A percentile compares a stretch with the other conserved stretches of the same genome.
phyloP scores from a whole-genome alignment of 2,888 invertebrate species.

The Prosopocoilus inquinatus region DNA sequence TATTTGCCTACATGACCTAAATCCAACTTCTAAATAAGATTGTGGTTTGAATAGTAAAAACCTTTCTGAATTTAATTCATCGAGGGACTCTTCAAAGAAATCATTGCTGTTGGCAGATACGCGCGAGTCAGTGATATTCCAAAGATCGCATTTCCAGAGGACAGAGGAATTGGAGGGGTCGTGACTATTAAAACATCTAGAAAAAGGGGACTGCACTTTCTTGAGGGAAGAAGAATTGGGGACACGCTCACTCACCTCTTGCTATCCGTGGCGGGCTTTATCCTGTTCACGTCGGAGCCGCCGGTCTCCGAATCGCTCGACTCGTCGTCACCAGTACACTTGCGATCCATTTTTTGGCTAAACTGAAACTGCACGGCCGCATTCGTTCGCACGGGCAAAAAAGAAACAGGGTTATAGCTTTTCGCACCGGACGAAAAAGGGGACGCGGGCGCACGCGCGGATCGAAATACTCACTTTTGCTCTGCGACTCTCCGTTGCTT shows the following conservation, averaged over 20 bases:
- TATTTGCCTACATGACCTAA: no score
- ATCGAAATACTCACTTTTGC: constrained; percentile 16
- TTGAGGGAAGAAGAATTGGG: not conserved
- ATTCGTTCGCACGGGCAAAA: not conserved
- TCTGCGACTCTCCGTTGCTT: not conserved
- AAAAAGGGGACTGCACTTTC: constrained; percentile 2
- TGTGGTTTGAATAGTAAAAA: not conserved
- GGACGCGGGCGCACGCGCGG: no score
- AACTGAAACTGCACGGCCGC: constrained; percentile 16
- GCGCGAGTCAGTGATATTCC: constrained; percentile 17
- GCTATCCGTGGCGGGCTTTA: constrained; percentile 7
- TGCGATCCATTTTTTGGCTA: constrained; percentile 19
- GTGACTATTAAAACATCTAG: constrained; percentile 11
- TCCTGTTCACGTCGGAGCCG: not conserved
- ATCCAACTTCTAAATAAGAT: no score
- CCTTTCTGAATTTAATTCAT: constrained; percentile 14
- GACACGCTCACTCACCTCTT: constrained; percentile 13
- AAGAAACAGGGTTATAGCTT: constrained; percentile 20
- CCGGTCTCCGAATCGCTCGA: not conserved
- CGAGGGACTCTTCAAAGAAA: constrained; percentile 7
- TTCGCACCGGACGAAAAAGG: not conserved
- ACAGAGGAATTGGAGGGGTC: constrained; percentile 18
- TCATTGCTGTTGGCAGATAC: constrained; percentile 13
- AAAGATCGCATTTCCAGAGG: constrained; percentile 21
- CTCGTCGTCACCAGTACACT: constrained; percentile 8